phyloP scores from a whole-genome alignment of 2,888 invertebrate genomes.

The Endomychus coccineus region DNA sequence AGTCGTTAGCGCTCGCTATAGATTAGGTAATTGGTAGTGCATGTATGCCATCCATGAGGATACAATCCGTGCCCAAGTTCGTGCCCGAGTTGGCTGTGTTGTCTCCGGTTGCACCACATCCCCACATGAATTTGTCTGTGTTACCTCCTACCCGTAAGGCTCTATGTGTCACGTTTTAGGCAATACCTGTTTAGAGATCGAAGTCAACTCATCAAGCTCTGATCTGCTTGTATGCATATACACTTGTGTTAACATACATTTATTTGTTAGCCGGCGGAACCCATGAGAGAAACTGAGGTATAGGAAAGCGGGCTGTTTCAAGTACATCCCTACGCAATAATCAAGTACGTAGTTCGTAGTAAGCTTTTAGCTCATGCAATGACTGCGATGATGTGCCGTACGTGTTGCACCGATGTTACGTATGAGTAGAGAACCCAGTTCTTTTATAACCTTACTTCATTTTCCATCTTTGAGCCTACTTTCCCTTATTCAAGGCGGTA shows the following conservation, averaged over 20 bases:
- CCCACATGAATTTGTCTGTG: too few relatives aligned
- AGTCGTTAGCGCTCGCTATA: slow-evolving; percentile 22
- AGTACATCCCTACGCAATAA: slow-evolving; percentile 54
- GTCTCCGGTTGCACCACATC: slow-evolving; percentile 42
- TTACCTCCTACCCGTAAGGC: too few relatives aligned
- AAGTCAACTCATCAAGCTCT: too few relatives aligned
- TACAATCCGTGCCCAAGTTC: slow-evolving; percentile 26
- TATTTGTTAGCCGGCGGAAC: slow-evolving; percentile 65
- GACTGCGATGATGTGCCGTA: slow-evolving; percentile 13
- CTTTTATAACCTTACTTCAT: slow-evolving; percentile 1
- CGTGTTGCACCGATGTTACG: slow-evolving; percentile 11
- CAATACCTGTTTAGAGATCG: too few relatives aligned
- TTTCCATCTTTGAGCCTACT: neutral
- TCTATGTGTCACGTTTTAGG: too few relatives aligned
- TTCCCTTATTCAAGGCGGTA: slow-evolving; percentile 3
- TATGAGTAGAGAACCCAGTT: slow-evolving; percentile 11
- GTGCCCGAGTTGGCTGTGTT: slow-evolving; percentile 43
- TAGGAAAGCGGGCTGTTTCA: slow-evolving; percentile 47
- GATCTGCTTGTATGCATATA: slow-evolving; percentile 11
- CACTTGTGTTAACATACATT: slow-evolving; percentile 39
- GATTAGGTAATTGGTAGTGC: slow-evolving; percentile 12
- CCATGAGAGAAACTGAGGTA: slow-evolving; percentile 70
- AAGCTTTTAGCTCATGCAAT: slow-evolving; percentile 30
- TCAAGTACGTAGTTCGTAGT: slow-evolving; percentile 54
- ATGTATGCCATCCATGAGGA: slow-evolving; percentile 25